Base-by-base conservation (phyloP, 2,888 invertebrate species). In the Sceliomorpha sp. region DNA sequence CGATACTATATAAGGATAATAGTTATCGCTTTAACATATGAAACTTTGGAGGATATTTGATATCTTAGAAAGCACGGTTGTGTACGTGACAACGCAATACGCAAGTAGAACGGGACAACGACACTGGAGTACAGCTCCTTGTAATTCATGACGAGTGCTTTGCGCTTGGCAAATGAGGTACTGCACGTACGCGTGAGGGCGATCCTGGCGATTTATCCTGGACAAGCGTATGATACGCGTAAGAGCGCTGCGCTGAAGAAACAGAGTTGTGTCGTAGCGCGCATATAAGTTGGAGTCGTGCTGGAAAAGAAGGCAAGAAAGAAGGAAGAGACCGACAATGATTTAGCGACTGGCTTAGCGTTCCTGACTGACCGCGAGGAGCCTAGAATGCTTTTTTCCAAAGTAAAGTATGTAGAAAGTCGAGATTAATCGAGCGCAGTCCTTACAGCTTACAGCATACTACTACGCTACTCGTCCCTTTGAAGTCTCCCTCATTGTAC, bases 351-450 rank as follows among this genome's bases (percentile, higher is more conserved):
- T 63, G 63, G 53, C 63, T 71, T 71, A 67, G 58, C 67, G 62
- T 58, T 45, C 26, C 67, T 55, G 66, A 59, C 59, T 63, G 59
- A 64, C 59, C 59, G 62, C 51, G 40, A 42, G 56, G 48, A 67
- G 48, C 20, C 55, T 37, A 42, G 56, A 44, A 45, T 53, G 40
- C 56, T 64, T 69, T 56, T 50, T 63, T 39, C 58, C 60, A 47
- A 66, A 64, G 63, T 59, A 70, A 72, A 73, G 60, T 67, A 73
- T 72, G 71, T 71, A 77, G 70, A 74, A 71, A 73, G 72, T 64
- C 72, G 76, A 78, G 79, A 80, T 80, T 80, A 80, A 79, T 79
- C 78, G 78, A 79, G 74, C 74, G 55, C 73, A 70, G 70, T 75
- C 71, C 75, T 72, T 67, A 55, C 45, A 56, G 67, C 67, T 67